Evolutionary conservation across 2,113 vertebrate species (phyloP).

Genomic region (Heterotis niloticus): DNA sequence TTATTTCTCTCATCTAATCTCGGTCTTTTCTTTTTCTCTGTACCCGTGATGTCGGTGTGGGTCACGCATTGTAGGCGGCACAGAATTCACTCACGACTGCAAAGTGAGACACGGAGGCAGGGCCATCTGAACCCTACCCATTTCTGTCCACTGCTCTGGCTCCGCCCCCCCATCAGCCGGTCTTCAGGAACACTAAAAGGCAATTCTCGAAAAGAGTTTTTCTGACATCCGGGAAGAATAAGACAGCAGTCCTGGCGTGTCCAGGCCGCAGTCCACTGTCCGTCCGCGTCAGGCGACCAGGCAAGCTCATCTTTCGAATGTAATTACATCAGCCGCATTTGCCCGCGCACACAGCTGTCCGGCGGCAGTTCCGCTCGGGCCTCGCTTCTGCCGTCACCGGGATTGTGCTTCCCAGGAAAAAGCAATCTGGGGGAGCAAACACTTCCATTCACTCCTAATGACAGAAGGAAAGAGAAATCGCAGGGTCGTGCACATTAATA

Average conservation of each 20-base stretch:
- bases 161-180: not conserved
- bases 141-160: not conserved
- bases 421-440: too few relatives aligned
- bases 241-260: conserved; percentile 5
- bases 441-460: not conserved
- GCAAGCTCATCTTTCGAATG: conserved; percentile 6
- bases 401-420: not conserved
- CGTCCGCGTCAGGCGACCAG: not conserved
- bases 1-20: too few relatives aligned
- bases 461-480: not conserved
- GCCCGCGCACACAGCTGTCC: not conserved
- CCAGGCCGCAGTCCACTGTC: not conserved
- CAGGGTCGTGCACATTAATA: not conserved
- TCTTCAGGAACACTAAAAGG: not conserved
- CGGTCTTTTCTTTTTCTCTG: too few relatives aligned
- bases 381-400: not conserved
- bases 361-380: not conserved
- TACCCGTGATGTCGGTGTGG: not conserved
- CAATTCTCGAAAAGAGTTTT: not conserved
- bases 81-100: not conserved
- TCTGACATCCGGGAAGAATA: not conserved
- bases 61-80: not conserved
- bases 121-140: not conserved
- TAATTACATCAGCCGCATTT: conserved; percentile 13
- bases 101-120: not conserved